A percentile compares a stretch with the other conserved stretches of the same genome.
These are phyloP conservation scores for Drosophila antonietae DNA, from an alignment of 2,888 invertebrate genomes.

Conservation along the genomic window DNA sequence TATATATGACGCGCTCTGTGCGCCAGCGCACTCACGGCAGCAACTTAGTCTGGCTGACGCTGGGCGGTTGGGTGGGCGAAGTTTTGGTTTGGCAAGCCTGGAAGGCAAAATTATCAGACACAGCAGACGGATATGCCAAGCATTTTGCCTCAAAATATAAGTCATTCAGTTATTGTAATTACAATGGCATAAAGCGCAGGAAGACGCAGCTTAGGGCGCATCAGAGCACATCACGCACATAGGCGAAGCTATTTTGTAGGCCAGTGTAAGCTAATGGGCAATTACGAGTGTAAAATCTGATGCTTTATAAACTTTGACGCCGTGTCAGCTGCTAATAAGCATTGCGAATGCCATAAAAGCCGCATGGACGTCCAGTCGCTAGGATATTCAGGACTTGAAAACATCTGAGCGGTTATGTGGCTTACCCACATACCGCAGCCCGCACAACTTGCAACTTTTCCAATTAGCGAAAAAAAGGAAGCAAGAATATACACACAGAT, in stretches of 20 bases:
- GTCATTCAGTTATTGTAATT: slow-evolving; percentile 78
- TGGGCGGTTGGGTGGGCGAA: not conserved
- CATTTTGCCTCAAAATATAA: slow-evolving; percentile 57
- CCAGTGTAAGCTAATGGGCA: slow-evolving; percentile 63
- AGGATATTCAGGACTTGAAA: slow-evolving; percentile 32
- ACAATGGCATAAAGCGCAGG: slow-evolving; percentile 65
- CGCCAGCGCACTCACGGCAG: slow-evolving; percentile 44
- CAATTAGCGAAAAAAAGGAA: slow-evolving; percentile 78
- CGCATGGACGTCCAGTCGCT: slow-evolving; percentile 46
- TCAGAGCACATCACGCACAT: slow-evolving; percentile 21
- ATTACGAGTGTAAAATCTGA: slow-evolving; percentile 74
- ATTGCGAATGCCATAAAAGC: slow-evolving; percentile 70
- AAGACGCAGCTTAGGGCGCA: slow-evolving; percentile 54
- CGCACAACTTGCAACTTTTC: slow-evolving; percentile 80
- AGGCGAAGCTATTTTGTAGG: slow-evolving; percentile 7
- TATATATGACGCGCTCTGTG: slow-evolving; percentile 23
- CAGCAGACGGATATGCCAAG: slow-evolving; percentile 45
- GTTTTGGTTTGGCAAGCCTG: slow-evolving; percentile 10
- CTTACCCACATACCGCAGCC: slow-evolving; percentile 34
- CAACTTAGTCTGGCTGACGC: not conserved
- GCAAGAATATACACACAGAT: not conserved
- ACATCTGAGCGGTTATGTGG: slow-evolving; percentile 24
- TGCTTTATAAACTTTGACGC: slow-evolving; percentile 74
- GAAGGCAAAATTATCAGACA: slow-evolving; percentile 62
- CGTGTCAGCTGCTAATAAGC: slow-evolving; percentile 79